A percentile compares a stretch with the other conserved stretches of the same genome.
Evolutionary conservation across 2,888 invertebrate species (phyloP).

Genomic region (Drosophila merina): DNA sequence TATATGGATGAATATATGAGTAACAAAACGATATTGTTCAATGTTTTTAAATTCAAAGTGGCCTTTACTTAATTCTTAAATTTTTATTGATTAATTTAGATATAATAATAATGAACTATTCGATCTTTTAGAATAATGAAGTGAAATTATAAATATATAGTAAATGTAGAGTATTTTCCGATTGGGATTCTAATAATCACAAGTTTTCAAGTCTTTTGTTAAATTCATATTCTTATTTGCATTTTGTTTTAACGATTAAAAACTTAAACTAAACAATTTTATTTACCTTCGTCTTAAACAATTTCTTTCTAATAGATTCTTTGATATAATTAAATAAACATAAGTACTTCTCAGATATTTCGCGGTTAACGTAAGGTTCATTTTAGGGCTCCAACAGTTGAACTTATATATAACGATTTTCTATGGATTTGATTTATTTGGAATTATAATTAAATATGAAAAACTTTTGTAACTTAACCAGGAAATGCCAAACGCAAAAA

Average conservation of each 20-base stretch:
- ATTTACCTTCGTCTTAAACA: neutral
- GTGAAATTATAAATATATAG: neutral
- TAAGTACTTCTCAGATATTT: neutral
- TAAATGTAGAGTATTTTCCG: neutral
- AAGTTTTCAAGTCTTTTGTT: neutral
- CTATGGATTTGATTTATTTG: neutral
- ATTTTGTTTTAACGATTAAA: too few relatives aligned
- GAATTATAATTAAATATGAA: conserved; percentile 13
- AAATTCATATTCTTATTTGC: neutral
- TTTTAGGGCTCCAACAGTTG: neutral
- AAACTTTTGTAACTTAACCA: conserved; percentile 11
- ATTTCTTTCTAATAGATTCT: neutral
- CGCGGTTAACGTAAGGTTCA: neutral
- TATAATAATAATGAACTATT: neutral
- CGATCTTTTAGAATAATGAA: neutral
- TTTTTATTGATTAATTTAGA: neutral
- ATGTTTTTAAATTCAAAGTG: neutral
- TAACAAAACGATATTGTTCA: too few relatives aligned
- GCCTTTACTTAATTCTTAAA: neutral
- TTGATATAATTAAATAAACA: neutral
- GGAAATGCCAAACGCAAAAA: conserved; percentile 19
- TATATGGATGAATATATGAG: too few relatives aligned
- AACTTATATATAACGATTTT: conserved; percentile 1
- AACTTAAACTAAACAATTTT: neutral
- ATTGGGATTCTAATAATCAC: neutral